phyloP scores from a whole-genome alignment of 2,113 vertebrate species.

The Rhipidura dahli region DNA sequence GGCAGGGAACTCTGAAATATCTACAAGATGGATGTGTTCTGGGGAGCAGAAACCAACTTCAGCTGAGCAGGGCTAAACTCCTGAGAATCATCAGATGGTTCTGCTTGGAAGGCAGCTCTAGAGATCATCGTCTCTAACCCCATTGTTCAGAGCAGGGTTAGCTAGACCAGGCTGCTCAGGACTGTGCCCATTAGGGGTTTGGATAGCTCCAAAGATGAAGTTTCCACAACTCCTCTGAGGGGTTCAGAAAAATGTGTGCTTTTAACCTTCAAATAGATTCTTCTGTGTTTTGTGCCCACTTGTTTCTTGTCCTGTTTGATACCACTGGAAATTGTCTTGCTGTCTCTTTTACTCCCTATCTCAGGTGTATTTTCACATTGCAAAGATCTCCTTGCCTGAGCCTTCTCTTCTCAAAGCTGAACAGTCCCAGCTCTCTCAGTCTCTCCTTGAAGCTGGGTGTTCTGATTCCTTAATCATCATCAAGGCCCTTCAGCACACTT shows the following conservation, averaged over 20 bases:
- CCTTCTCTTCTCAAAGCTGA: background rate
- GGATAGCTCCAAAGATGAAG: background rate
- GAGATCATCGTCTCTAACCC: background rate
- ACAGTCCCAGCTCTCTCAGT: background rate
- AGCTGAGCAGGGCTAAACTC: background rate
- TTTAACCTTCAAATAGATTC: background rate
- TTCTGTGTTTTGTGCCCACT: background rate
- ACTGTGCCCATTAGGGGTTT: background rate
- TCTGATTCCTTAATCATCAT: background rate
- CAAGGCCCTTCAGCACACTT: background rate
- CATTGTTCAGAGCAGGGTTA: background rate
- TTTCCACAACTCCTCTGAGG: background rate
- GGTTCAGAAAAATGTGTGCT: accelerated
- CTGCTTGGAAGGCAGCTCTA: background rate
- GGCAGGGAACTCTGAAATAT: conserved; percentile 59
- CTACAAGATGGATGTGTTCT: conserved; percentile 51
- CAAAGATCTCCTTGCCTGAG: background rate
- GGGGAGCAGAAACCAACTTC: conserved; percentile 43
- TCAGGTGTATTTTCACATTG: background rate
- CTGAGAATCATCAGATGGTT: background rate
- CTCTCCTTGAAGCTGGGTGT: background rate
- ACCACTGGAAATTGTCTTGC: background rate
- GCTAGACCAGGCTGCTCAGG: background rate
- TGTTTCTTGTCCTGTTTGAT: background rate
- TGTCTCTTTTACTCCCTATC: background rate